Evolutionary conservation across 2,888 invertebrate species (phyloP).

Genomic region (Nymphalis urticae): DNA sequence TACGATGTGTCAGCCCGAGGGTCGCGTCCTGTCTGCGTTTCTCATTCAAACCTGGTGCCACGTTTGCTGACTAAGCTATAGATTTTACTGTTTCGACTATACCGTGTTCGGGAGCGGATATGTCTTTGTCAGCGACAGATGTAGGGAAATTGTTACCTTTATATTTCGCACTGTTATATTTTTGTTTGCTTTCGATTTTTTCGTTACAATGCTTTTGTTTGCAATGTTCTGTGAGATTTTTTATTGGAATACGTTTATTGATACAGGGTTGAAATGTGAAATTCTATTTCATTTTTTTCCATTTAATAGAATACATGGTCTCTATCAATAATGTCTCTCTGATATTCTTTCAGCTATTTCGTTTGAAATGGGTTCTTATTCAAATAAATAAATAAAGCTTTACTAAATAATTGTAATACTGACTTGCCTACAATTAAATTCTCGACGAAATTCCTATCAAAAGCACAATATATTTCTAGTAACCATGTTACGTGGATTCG

Average conservation of each 20-base stretch:
- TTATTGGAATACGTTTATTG: conserved; percentile 3
- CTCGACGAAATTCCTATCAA: too few species aligned
- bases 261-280: not conserved
- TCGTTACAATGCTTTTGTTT: not conserved
- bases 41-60: conserved; percentile 4
- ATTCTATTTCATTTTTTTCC: not conserved
- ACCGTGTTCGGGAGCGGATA: conserved; percentile 11
- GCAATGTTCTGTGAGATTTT: conserved; percentile 4
- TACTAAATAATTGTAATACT: too few species aligned
- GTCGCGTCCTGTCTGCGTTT: not conserved
- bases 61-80: conserved; percentile 15
- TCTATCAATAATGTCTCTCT: too few species aligned
- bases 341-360: too few species aligned
- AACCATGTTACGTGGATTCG: too few species aligned
- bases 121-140: conserved; percentile 21
- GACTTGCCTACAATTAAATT: too few species aligned
- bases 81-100: conserved; percentile 22
- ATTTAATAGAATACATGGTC: not conserved
- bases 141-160: conserved; percentile 18
- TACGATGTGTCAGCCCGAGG: conserved; percentile 20
- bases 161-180: conserved; percentile 5
- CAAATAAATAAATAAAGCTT: too few species aligned
- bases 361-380: too few species aligned
- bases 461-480: too few species aligned
- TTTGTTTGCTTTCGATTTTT: conserved; percentile 9